These are phyloP conservation scores for Apodemus agrarius DNA, from an alignment of 2,797 vertebrate genomes.

Conservation along the genomic window DNA sequence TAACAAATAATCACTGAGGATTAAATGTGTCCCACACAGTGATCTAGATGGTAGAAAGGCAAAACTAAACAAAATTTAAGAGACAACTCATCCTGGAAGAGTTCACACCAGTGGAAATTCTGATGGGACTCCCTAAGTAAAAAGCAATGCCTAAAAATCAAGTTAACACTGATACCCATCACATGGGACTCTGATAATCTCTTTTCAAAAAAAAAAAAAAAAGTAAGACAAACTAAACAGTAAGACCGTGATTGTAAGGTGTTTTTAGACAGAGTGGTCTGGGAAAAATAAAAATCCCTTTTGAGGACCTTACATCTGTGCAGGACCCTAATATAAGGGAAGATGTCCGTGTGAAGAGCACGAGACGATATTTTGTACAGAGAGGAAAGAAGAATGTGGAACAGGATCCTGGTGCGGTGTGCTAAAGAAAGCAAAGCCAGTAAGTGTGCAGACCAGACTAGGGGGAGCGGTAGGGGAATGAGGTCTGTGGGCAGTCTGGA, in stretches of 20 bases:
- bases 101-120: not conserved
- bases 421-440: not conserved
- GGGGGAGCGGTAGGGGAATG: accelerated
- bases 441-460: not conserved
- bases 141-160: not conserved
- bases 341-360: not conserved
- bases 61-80: not conserved
- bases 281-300: not conserved
- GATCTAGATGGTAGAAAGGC: not conserved
- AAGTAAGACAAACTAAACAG: not conserved
- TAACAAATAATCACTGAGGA: slow-evolving; percentile 44
- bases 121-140: not conserved
- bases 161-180: not conserved
- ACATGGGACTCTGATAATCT: not conserved
- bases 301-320: not conserved
- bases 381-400: not conserved
- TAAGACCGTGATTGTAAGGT: not conserved
- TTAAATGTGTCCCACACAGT: not conserved
- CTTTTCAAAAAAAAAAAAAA: not conserved
- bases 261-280: not conserved
- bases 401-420: not conserved
- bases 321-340: not conserved
- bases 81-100: not conserved
- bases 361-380: not conserved
- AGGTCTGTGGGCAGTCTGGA: not conserved